phyloP scores from a whole-genome alignment of 1,140 invertebrate genomes.

The Neodiprion fabricii region DNA sequence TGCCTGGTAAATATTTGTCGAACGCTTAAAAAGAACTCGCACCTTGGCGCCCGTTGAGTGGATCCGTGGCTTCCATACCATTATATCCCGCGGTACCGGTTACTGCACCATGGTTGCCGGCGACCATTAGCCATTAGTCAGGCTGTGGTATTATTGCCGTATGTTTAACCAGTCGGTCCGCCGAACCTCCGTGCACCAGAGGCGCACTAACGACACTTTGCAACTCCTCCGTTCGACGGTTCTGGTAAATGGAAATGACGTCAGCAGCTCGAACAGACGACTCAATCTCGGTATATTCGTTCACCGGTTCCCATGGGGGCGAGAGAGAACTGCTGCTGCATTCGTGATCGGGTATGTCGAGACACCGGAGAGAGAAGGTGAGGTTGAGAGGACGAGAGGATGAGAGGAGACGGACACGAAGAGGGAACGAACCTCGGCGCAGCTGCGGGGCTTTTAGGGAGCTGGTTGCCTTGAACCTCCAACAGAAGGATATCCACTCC shows the following conservation, averaged over 20 bases:
- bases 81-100: neutral
- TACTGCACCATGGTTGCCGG: neutral
- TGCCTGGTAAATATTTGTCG: neutral
- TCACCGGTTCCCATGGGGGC: neutral
- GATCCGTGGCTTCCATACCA: conserved; percentile 4
- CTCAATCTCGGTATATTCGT: conserved; percentile 27
- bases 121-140: conserved; percentile 7
- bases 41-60: conserved; percentile 14
- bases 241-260: conserved; percentile 32
- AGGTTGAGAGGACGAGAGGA: conserved; percentile 3
- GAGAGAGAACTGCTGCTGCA: neutral
- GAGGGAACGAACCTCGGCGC: conserved; percentile 7
- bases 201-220: conserved; percentile 20
- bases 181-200: neutral
- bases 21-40: conserved; percentile 10
- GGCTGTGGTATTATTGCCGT: conserved; percentile 4
- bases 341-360: neutral
- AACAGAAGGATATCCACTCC: neutral
- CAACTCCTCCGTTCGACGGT: conserved; percentile 19
- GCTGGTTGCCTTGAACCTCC: conserved; percentile 19
- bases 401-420: conserved; percentile 8
- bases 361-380: conserved; percentile 10
- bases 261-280: conserved; percentile 24
- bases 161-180: neutral
- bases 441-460: conserved; percentile 8